These are phyloP conservation scores for Drosophila auraria DNA, from an alignment of 1,140 invertebrate species.

Conservation along the genomic window DNA sequence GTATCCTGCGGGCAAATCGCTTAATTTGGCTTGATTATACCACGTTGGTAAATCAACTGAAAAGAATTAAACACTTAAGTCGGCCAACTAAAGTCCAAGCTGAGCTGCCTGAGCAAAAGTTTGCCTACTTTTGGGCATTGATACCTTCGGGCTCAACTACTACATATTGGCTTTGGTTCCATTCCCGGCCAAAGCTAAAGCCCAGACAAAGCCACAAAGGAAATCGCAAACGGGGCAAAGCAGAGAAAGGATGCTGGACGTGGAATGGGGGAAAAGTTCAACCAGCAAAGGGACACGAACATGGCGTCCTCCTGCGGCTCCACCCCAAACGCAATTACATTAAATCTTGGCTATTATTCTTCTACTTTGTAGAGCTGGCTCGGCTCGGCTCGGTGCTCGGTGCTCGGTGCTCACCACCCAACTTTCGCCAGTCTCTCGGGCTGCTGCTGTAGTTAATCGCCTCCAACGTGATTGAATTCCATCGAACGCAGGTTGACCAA, in stretches of 20 bases:
- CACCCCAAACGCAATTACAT: conserved; percentile 73
- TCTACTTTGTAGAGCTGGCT: conserved; percentile 71
- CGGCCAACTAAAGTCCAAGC: conserved; percentile 37
- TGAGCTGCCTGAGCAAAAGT: conserved; percentile 37
- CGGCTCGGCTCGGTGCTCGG: conserved; percentile 38
- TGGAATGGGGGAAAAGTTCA: conserved; percentile 43
- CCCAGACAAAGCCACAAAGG: conserved; percentile 72
- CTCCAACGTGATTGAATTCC: conserved; percentile 81
- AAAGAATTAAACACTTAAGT: conserved; percentile 75
- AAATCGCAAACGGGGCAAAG: conserved; percentile 47
- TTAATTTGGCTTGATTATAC: conserved; percentile 72
- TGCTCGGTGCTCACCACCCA: conserved; percentile 39
- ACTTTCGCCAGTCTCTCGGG: conserved; percentile 38
- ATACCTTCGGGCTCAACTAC: conserved; percentile 31
- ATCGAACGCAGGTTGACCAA: conserved; percentile 76
- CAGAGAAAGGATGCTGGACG: conserved; percentile 26
- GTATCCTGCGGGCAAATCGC: conserved; percentile 51
- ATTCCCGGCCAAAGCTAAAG: conserved; percentile 66
- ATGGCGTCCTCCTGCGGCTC: conserved; percentile 22
- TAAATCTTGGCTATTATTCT: conserved; percentile 83
- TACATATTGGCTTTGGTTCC: conserved; percentile 24
- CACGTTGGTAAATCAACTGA: conserved; percentile 31
- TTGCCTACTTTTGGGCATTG: conserved; percentile 62
- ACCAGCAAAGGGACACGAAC: conserved; percentile 74
- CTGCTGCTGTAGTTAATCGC: conserved; percentile 77